A percentile compares a stretch with the other conserved stretches of the same genome.
Evolutionary conservation across 2,888 invertebrate species (phyloP).

Genomic region (Nephrocerus scutellatus): DNA sequence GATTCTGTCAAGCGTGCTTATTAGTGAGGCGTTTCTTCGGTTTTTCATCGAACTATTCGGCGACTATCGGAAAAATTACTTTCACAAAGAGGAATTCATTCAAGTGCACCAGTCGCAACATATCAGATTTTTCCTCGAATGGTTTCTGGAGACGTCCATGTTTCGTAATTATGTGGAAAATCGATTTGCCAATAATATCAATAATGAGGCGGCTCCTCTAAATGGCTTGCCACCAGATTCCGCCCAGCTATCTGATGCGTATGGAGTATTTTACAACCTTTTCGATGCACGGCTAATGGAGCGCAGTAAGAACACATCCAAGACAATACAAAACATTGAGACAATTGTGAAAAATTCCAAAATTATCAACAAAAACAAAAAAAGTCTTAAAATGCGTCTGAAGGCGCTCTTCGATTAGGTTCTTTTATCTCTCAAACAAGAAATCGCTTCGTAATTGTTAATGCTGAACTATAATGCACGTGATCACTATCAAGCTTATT

Average conservation of each 20-base stretch:
- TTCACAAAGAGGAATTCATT: conserved; percentile 67
- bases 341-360: conserved; percentile 28
- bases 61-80: conserved; percentile 52
- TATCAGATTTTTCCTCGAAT: conserved; percentile 68
- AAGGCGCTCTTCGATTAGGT: conserved; percentile 27
- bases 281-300: conserved; percentile 30
- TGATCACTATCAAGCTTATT: no score
- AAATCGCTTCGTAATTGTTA: no score
- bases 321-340: conserved; percentile 27
- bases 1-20: conserved; percentile 55
- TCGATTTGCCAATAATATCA: conserved; percentile 17
- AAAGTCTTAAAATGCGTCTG: conserved; percentile 30
- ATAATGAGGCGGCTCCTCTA: no score
- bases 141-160: conserved; percentile 85
- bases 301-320: conserved; percentile 27
- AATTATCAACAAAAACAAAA: conserved; percentile 29
- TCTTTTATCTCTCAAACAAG: no score
- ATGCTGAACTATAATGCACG: no score
- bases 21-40: conserved; percentile 70
- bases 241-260: conserved; percentile 21
- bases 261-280: conserved; percentile 24
- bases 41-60: conserved; percentile 72
- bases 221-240: no score
- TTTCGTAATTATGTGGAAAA: conserved; percentile 56
- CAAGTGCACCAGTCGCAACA: conserved; percentile 58